Conservation (phyloP, 2,888 invertebrate species). For the Calameuta idolon region DNA sequence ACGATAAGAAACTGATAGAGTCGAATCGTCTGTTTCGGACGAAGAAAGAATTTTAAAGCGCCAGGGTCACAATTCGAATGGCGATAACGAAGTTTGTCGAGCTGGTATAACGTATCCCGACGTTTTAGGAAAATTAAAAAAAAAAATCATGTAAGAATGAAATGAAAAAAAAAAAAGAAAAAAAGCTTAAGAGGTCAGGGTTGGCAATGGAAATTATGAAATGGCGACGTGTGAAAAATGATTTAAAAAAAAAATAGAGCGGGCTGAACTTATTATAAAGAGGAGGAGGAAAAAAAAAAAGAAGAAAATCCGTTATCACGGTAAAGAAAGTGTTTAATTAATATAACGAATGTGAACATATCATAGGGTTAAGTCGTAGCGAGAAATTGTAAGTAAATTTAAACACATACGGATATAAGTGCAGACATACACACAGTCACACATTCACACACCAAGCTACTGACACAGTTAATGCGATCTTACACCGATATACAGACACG, state of each 20-base stretch:
- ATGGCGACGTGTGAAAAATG: conserved; percentile 16
- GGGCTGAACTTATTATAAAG: conserved; percentile 24
- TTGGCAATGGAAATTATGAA: conserved; percentile 18
- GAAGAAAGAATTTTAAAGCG: background rate
- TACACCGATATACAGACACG: background rate
- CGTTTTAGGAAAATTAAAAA: conserved; percentile 25
- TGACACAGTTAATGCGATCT: background rate
- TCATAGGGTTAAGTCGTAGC: conserved; percentile 56
- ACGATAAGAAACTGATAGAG: background rate
- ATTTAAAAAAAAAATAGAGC: conserved; percentile 10
- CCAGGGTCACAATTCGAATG: background rate
- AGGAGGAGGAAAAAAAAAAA: conserved; percentile 13
- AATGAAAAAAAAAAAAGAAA: conserved; percentile 30
- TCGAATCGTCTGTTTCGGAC: background rate
- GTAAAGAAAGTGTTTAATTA: conserved; percentile 19
- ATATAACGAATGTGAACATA: conserved; percentile 65
- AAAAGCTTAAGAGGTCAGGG: conserved; percentile 40
- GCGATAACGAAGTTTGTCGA: background rate
- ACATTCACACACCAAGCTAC: background rate
- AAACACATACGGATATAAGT: conserved; percentile 15
- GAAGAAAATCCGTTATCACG: conserved; percentile 16
- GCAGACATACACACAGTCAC: background rate
- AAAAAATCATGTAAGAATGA: conserved; percentile 15
- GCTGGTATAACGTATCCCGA: background rate
- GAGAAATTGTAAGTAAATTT: conserved; percentile 40